Evolutionary conservation across 2,113 vertebrate genomes (phyloP), one percentile per base, ranked within the genome.

Genomic region (Cepphus grylle): DNA sequence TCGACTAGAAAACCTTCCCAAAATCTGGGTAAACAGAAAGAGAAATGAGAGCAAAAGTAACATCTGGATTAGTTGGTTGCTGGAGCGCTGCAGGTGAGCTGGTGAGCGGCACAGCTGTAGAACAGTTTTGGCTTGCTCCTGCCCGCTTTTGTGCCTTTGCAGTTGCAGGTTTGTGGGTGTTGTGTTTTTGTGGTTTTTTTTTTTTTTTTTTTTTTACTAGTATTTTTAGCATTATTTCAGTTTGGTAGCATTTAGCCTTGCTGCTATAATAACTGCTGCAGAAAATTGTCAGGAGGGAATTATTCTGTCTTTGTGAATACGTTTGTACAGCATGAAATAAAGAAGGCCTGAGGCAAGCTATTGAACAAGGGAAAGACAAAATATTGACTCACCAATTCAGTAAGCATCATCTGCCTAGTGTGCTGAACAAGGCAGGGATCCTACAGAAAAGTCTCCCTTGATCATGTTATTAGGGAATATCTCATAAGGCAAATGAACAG

Each of bases 311-410:
- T 91, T 85, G 74, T 79, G 86, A 88, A 84, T 88, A 67, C 4
- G 1, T 95, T 91, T 91, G 84, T 81, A 65, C 53, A 87, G 78
- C 45, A 61, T 73, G 85, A 95, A 96, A 80, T 93, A 82, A 94
- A 94, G 93, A 91, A 65, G 89, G 84, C 81, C 92, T 12, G 49
- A 91, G 78, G 94, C 89, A 88, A 92, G 62, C 49, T 72, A 66
- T 43, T 3, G 70, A 91, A 90, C 52, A 87, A 91, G 74, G 66
- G n/a, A 55, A 85, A 96, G 49, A 65, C 40, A 85, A 96, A 96
- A 94, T 92, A 95, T 88, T 95, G 92, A 93, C 85, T 95, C 56
- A 59, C 70, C 70, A 45, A 65, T 87, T 87, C 56, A 72, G 67
- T 70, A 81, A 86, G 76, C 78, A 82, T 95, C 70, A 50, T 76